A percentile compares a stretch with the other conserved stretches of the same genome.
Conservation (phyloP, 2,888 invertebrate species). For the Cephus pulcher region DNA sequence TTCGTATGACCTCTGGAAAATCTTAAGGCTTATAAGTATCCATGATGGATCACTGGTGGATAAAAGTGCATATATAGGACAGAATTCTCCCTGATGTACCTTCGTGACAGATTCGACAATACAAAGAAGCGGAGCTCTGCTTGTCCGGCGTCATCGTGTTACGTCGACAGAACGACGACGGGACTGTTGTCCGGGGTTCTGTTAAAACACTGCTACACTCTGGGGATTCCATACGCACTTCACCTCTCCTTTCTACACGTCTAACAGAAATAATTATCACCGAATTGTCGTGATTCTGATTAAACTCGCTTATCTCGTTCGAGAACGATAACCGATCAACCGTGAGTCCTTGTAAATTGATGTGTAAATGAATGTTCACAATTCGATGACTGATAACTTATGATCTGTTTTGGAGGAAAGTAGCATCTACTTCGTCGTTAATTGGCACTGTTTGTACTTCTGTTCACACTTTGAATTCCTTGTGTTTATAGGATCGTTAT, state of each 20-base stretch:
- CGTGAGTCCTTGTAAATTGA: neutral
- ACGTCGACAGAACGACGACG: neutral
- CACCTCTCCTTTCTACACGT: neutral
- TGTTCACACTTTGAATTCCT: neutral
- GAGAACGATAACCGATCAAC: neutral
- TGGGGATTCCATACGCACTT: neutral
- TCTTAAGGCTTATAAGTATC: neutral
- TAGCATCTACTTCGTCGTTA: neutral
- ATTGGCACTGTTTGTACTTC: neutral
- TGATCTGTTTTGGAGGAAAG: neutral
- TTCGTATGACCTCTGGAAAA: neutral
- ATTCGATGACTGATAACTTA: neutral
- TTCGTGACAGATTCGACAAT: conserved; percentile 70
- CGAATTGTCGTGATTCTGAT: neutral
- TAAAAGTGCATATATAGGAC: neutral
- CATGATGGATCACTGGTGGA: neutral
- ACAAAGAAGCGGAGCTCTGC: conserved; percentile 27
- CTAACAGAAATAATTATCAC: neutral
- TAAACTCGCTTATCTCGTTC: neutral
- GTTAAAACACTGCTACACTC: neutral
- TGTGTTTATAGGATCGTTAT: neutral
- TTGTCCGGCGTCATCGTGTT: conserved; percentile 30
- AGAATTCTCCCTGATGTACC: conserved; percentile 41
- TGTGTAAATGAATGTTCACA: neutral
- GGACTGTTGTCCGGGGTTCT: conserved; percentile 5